phyloP scores from a whole-genome alignment of 2,888 invertebrate genomes.

The Drosophila formosana region DNA sequence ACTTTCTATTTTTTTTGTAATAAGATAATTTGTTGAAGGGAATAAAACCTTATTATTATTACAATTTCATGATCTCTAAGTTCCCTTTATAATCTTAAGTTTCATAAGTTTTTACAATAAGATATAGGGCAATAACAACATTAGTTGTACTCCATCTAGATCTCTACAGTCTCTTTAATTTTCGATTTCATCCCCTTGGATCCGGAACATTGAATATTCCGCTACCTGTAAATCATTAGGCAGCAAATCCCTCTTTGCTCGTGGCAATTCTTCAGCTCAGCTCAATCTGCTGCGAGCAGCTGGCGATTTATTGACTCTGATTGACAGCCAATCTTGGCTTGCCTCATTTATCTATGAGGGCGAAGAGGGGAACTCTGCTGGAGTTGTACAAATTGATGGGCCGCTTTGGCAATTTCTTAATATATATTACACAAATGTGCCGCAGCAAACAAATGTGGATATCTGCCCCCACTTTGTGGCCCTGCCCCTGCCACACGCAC shows the following conservation, averaged over 20 bases:
- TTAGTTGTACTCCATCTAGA: too few species aligned
- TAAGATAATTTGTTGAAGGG: too few species aligned
- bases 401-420: slow-evolving; percentile 54
- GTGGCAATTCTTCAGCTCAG: background rate
- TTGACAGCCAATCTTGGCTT: slow-evolving; percentile 43
- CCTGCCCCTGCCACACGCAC: background rate
- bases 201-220: too few species aligned
- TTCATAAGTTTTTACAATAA: too few species aligned
- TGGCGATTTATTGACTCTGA: slow-evolving; percentile 32
- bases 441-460: slow-evolving; percentile 34
- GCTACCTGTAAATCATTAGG: background rate
- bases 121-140: too few species aligned
- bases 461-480: slow-evolving; percentile 10
- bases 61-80: too few species aligned
- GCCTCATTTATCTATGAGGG: slow-evolving; percentile 12
- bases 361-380: background rate
- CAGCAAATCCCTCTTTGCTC: background rate
- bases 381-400: slow-evolving; percentile 55
- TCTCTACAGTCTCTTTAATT: too few species aligned
- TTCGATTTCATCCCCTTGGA: background rate
- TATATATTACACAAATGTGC: slow-evolving; percentile 45
- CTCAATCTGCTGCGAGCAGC: background rate
- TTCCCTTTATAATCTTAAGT: too few species aligned
- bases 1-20: too few species aligned
- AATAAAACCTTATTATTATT: too few species aligned